Conservation (phyloP, 2,797 vertebrate genomes). For the Momotus momota region DNA sequence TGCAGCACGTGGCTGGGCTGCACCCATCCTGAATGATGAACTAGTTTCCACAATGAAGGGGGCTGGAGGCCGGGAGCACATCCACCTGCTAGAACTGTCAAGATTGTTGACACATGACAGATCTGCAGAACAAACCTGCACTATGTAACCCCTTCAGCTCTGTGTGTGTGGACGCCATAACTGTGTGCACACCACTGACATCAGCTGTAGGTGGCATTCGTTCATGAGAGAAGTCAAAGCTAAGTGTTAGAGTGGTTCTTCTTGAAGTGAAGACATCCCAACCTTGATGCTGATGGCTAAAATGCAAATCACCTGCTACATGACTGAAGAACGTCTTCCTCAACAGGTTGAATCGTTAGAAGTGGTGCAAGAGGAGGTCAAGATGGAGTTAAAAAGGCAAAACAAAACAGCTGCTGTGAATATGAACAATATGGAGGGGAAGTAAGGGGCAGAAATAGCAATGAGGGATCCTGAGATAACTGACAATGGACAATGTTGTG, state of each 20-base stretch:
- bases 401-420: neutral
- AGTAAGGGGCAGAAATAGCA: neutral
- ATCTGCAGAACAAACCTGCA: neutral
- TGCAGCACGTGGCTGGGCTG: neutral
- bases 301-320: neutral
- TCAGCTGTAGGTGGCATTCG: neutral
- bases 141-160: neutral
- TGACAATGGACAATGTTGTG: neutral
- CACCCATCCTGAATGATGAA: neutral
- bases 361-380: neutral
- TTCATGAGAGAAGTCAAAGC: neutral
- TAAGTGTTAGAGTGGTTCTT: neutral
- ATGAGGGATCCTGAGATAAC: neutral
- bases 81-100: neutral
- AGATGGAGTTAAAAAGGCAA: neutral
- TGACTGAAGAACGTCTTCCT: neutral
- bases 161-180: rapidly evolving
- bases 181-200: rapidly evolving
- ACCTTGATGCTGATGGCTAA: neutral
- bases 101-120: neutral
- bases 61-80: neutral
- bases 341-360: neutral
- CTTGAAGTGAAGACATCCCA: neutral
- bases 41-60: rapidly evolving
- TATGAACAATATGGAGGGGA: neutral